Percentiles rank a stretch among this genome's conserved stretches.
Conservation (phyloP, 2,797 vertebrate genomes). For the Decapterus maruadsi region DNA sequence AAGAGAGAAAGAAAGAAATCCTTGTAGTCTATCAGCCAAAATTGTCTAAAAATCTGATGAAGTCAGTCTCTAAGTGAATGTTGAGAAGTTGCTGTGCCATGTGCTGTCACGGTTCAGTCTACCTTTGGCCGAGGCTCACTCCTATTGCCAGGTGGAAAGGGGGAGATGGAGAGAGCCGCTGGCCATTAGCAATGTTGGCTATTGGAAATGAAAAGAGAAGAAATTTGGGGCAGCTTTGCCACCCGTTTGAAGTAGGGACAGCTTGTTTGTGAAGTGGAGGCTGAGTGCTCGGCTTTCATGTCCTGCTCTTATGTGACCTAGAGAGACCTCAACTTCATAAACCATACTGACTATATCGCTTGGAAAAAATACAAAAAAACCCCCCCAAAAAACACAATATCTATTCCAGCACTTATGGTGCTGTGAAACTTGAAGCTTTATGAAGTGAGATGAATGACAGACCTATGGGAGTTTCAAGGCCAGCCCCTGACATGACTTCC, state of each 20-base stretch:
- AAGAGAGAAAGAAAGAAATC: too few species aligned
- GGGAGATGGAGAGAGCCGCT: slow-evolving; percentile 65
- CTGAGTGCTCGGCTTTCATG: slow-evolving; percentile 74
- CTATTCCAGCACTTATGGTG: slow-evolving; percentile 68
- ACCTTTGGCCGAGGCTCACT: slow-evolving; percentile 68
- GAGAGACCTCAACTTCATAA: slow-evolving; percentile 75
- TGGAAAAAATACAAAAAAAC: slow-evolving; percentile 38
- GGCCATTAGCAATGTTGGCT: slow-evolving; percentile 75
- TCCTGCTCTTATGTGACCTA: slow-evolving; percentile 75
- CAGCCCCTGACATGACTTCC: slow-evolving; percentile 45
- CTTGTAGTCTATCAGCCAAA: background rate
- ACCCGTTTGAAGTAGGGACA: slow-evolving; percentile 76
- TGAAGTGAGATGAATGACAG: slow-evolving; percentile 71
- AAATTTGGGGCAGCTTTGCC: slow-evolving; percentile 75
- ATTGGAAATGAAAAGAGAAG: slow-evolving; percentile 74
- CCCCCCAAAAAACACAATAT: slow-evolving; percentile 60
- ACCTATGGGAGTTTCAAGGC: slow-evolving; percentile 59
- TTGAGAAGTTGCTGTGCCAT: slow-evolving; percentile 22
- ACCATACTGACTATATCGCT: slow-evolving; percentile 72
- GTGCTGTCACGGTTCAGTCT: slow-evolving; percentile 65
- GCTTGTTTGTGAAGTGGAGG: slow-evolving; percentile 82
- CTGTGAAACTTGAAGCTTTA: slow-evolving; percentile 63
- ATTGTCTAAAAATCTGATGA: background rate
- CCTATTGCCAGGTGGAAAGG: slow-evolving; percentile 71
- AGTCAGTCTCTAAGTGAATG: slow-evolving; percentile 10